Base-by-base conservation (phyloP, 2,888 invertebrate species). In the Rugalucina vietnamica region DNA sequence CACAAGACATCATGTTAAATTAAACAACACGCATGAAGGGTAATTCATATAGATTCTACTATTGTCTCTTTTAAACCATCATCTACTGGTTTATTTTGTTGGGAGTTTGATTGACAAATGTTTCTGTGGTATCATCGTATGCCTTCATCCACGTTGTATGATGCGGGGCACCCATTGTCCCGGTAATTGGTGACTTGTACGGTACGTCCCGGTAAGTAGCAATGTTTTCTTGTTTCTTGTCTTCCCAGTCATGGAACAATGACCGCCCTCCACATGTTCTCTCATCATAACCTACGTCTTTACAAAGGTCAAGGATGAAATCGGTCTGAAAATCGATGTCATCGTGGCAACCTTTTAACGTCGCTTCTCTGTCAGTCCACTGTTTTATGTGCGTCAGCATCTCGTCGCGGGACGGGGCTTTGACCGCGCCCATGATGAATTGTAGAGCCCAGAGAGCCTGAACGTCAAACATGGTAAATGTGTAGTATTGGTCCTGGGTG, bases 401-500 rank as follows among this genome's bases (percentile, higher is more conserved):
- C 14, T 32, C 70, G 4, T 70, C 8, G n/a, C 2, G 1, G 12
- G 5, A 10, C 2, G 70, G 70, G 8, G 21, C 10, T 70, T 70
- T 34, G 21, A 70, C 18, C 3, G 4, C 8, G 5, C 70, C 70
- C 1, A 37, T 70, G 39, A 78, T 82, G 29, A 81, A 84, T 79
- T 72, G 79, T 77, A 81, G 81, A 10, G 65, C 70, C 86, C 85
- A 86, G 1, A 82, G 37, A 10, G 79, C 85, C 36, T 85, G 81
- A 14, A 71, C 76, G 2, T 88, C 86, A 83, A 88, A 88, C 88
- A 88, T 85, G 8, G 85, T 81, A 57, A 77, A 86, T 0, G 82
- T 73, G 76, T 71, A 88, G 43, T 65, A 83, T 69, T 86, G 86
- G 50, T 88, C 79, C 18, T 85, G 82, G 0, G 65, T 34, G 12